phyloP scores from a whole-genome alignment of 1,140 invertebrate species.

The Octopus sinensis region DNA sequence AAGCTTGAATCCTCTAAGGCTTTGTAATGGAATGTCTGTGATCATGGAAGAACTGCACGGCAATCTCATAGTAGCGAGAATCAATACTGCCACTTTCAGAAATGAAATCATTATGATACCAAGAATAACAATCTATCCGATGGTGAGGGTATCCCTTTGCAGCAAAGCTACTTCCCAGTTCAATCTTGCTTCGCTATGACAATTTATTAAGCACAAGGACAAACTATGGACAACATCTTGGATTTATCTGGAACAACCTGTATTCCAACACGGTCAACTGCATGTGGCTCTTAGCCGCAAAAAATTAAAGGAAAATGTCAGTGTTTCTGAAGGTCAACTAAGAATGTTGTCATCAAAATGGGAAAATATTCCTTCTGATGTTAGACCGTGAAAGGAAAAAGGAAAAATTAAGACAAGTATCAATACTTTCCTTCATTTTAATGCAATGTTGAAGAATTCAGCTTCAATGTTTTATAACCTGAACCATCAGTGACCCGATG shows the following conservation, averaged over 20 bases:
- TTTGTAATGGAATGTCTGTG: not conserved
- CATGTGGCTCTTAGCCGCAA: not conserved
- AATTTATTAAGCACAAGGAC: constrained; percentile 2
- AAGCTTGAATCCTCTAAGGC: constrained; percentile 3
- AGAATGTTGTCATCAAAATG: too few species aligned
- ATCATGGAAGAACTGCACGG: not conserved
- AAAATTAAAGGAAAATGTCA: not conserved
- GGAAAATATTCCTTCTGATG: too few species aligned
- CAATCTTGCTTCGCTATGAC: not conserved
- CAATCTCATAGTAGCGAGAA: not conserved
- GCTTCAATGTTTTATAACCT: too few species aligned
- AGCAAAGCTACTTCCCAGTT: constrained; percentile 7
- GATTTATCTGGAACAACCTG: not conserved
- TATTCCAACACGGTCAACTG: constrained; percentile 4
- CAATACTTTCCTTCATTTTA: too few species aligned
- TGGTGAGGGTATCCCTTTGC: not conserved
- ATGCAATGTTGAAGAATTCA: too few species aligned
- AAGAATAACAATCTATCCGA: not conserved
- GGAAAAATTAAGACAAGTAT: too few species aligned
- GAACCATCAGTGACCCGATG: too few species aligned
- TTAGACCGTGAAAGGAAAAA: too few species aligned
- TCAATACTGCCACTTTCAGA: not conserved
- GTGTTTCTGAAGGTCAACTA: too few species aligned
- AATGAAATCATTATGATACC: constrained; percentile 1
- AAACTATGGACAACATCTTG: not conserved